Conservation (phyloP, 2,888 invertebrate genomes). For the Dascillus cervinus region DNA sequence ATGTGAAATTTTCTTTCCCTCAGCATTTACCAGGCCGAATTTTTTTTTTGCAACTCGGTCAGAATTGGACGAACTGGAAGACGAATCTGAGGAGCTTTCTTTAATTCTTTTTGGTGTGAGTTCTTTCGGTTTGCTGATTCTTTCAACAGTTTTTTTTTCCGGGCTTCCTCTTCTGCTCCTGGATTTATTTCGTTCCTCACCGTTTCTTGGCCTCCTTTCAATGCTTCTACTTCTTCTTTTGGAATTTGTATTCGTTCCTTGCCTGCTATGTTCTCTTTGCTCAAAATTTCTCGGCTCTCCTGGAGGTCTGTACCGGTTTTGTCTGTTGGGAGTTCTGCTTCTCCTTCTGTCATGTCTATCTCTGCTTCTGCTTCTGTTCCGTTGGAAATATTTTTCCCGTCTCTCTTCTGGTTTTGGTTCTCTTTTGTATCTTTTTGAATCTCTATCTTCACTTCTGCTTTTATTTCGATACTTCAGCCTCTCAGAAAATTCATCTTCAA, state of each 20-base stretch:
- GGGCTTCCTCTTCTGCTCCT: too few relatives aligned
- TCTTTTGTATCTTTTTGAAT: constrained; percentile 6
- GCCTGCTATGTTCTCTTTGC: too few relatives aligned
- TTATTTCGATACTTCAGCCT: constrained; percentile 2
- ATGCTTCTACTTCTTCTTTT: too few relatives aligned
- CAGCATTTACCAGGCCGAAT: constrained; percentile 39
- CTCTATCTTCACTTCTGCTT: constrained; percentile 9
- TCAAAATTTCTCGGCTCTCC: too few relatives aligned
- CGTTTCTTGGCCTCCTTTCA: too few relatives aligned
- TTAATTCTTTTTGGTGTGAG: constrained; percentile 1
- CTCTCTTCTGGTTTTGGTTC: constrained; percentile 9
- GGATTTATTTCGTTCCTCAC: too few relatives aligned
- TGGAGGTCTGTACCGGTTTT: too few relatives aligned
- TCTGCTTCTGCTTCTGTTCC: constrained; percentile 2
- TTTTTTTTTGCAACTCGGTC: constrained; percentile 19
- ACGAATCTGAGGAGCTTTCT: constrained; percentile 1
- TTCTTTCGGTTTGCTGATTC: neutral
- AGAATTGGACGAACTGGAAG: constrained; percentile 12
- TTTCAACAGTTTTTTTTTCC: constrained; percentile 1
- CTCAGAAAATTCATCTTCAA: neutral
- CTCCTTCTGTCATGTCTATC: constrained; percentile 1
- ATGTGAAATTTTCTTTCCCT: constrained; percentile 34
- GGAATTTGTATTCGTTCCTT: too few relatives aligned
- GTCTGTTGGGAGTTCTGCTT: neutral
- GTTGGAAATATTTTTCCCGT: constrained; percentile 4